These are phyloP conservation scores for Selenia dentaria DNA, from an alignment of 2,888 invertebrate genomes.

Conservation along the genomic window DNA sequence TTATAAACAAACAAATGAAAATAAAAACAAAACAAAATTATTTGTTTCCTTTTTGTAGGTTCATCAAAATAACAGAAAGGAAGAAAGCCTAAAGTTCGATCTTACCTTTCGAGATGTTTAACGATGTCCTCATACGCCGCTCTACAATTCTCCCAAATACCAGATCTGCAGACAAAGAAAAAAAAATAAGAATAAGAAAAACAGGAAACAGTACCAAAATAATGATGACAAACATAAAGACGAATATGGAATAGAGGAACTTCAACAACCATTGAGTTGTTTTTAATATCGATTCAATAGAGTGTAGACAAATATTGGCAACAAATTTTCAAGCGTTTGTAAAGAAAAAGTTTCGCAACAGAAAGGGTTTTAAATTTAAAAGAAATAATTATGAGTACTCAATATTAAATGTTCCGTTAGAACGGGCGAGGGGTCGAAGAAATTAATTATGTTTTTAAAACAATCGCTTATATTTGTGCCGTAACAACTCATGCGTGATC, in stretches of 20 bases:
- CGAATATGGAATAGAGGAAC: conserved; percentile 32
- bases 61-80: conserved; percentile 9
- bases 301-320: conserved; percentile 48
- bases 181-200: conserved; percentile 65
- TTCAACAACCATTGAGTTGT: not conserved
- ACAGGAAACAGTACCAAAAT: conserved; percentile 51
- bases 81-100: conserved; percentile 29
- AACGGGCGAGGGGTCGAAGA: conserved; percentile 73
- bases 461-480: conserved; percentile 80
- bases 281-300: not conserved
- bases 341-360: conserved; percentile 67
- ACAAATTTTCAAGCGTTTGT: conserved; percentile 58
- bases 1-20: conserved; percentile 7
- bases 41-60: not conserved
- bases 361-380: conserved; percentile 75
- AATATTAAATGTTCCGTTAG: conserved; percentile 83
- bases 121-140: conserved; percentile 98
- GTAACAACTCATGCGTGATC: conserved; percentile 79
- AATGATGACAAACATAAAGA: conserved; percentile 42
- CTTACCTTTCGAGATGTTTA: conserved; percentile 97
- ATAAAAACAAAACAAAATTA: conserved; percentile 6
- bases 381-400: conserved; percentile 83
- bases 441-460: conserved; percentile 84
- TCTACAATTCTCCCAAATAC: conserved; percentile 97
- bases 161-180: conserved; percentile 88